Base-by-base conservation (phyloP, 2,888 invertebrate genomes). In the Agrotis segetum region DNA sequence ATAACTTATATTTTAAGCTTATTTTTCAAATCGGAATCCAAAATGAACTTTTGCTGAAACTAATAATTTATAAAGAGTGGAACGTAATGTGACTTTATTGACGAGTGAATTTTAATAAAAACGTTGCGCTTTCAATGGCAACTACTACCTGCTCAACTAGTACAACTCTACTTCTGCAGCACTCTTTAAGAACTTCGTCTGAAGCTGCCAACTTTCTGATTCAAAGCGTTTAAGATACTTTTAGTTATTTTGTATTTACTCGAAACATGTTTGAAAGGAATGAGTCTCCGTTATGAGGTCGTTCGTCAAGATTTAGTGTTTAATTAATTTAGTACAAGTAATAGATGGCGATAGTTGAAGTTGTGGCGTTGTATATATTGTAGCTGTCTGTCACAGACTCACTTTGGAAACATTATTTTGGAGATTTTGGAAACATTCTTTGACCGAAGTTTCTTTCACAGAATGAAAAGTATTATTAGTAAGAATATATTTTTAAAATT, bases 241-340 rank as follows among this genome's bases (percentile, higher is more conserved):
- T 50, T 16, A 44, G 9, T 59, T 60, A 61, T 77, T 77, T 71
- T 71, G 6, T 77, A 56, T 52, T 64, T 61, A 50, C 44, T 77
- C 58, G 14, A 13, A 60, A 60, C 44, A 72, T 67, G 46, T 56
- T 72, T 67, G n/a, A 50, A 55, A 55, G 44, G 47, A 78, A 47
- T 62, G 46, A 34, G 53, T 73, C 63, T 67, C 50, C 59, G 62
- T 55, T 77, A 73, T 55, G 59, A 79, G 46, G 44, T 24, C n/a
- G 44, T 77, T 77, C 34, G 61, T 62, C 53, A 59, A 79, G 68
- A 80, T 69, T 65, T 62, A 58, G 53, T 55, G 53, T 46, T 59
- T 65, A 53, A 74, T 80, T 63, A 69, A 50, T 74, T 61, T 64
- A 52, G n/a, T 52, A 52, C 47, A 68, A 49, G 46, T 29, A 67